Conservation (phyloP, 2,888 invertebrate species). For the Pteria penguin region DNA sequence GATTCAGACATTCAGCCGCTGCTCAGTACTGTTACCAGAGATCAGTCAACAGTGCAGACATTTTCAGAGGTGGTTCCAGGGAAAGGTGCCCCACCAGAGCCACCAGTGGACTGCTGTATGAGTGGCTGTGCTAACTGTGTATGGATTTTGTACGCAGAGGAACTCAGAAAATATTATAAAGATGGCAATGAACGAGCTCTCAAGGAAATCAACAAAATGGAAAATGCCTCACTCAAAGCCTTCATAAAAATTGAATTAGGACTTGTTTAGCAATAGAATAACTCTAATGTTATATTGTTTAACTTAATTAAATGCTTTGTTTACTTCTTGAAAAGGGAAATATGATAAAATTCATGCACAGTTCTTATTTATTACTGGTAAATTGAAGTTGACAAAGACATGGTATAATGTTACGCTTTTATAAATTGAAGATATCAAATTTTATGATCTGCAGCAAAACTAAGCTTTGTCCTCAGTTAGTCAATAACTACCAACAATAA, state of each 20-base stretch:
- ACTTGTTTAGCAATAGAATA: too few relatives aligned
- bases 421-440: too few relatives aligned
- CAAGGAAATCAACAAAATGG: conserved; percentile 84
- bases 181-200: conserved; percentile 86
- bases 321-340: too few relatives aligned
- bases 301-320: too few relatives aligned
- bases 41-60: conserved; percentile 23
- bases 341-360: too few relatives aligned
- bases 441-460: too few relatives aligned
- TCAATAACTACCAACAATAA: too few relatives aligned
- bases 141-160: conserved; percentile 93
- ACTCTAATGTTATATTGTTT: too few relatives aligned
- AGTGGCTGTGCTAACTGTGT: conserved; percentile 96
- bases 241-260: conserved; percentile 89
- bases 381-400: too few relatives aligned
- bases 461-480: too few relatives aligned
- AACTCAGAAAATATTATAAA: conserved; percentile 83
- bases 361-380: too few relatives aligned
- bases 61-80: conserved; percentile 61
- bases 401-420: too few relatives aligned
- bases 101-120: conserved; percentile 93
- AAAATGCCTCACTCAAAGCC: conserved; percentile 90
- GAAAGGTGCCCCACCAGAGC: conserved; percentile 82
- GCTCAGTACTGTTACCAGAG: conserved; percentile 46
- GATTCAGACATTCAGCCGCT: conserved; percentile 47